Conservation (phyloP, 2,113 vertebrate genomes). For the Megalops atlanticus region DNA sequence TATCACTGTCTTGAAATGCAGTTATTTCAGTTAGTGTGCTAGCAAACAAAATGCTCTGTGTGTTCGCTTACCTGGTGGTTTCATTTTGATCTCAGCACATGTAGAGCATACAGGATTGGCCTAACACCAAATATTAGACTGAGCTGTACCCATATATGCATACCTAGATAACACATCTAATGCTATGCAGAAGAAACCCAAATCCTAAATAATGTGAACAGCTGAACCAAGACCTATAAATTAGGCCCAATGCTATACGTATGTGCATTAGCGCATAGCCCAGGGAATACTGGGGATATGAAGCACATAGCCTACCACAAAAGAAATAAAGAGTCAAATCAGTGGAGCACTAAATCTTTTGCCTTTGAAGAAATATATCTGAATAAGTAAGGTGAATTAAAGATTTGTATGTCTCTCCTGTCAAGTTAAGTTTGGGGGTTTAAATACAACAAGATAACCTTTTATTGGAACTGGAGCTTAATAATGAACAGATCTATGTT, state of each 20-base stretch:
- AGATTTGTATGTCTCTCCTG: constrained; percentile 1
- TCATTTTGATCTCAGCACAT: no score
- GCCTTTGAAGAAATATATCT: not conserved
- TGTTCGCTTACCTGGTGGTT: not conserved
- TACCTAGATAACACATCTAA: not conserved
- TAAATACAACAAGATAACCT: not conserved
- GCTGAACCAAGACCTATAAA: no score
- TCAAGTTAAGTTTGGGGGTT: constrained; percentile 9
- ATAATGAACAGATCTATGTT: constrained; percentile 7
- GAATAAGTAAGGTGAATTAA: constrained; percentile 9
- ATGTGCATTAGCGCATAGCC: no score
- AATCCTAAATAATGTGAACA: no score
- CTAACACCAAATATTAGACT: not conserved
- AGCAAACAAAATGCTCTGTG: not conserved
- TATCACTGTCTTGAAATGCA: not conserved
- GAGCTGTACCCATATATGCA: not conserved
- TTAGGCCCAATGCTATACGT: no score
- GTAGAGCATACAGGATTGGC: not conserved
- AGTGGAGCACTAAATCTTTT: no score
- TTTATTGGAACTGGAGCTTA: constrained; percentile 4
- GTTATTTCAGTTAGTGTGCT: no score
- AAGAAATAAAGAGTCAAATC: no score
- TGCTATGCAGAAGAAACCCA: not conserved
- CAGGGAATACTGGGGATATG: not conserved
- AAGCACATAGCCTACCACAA: no score